These are phyloP conservation scores for Agelas oroides DNA, from an alignment of 37 sponge, comb jelly and placozoan species.

Conservation along the genomic window DNA sequence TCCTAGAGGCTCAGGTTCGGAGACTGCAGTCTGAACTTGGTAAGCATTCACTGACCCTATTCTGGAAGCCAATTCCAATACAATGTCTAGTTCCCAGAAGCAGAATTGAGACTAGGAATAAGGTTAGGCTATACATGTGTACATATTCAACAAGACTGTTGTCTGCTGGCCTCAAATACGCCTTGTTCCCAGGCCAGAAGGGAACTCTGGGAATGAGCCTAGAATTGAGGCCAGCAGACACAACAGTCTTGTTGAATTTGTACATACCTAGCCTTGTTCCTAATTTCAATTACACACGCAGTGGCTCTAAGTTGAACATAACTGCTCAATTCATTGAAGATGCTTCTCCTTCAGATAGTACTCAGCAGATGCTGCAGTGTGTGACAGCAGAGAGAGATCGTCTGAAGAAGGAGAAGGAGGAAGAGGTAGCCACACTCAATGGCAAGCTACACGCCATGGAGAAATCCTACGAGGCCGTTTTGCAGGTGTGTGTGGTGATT, in stretches of 20 bases:
- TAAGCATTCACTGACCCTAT: not conserved
- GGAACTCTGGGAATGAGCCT: no score
- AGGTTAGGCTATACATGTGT: not conserved
- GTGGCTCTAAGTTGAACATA: no score
- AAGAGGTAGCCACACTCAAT: slow-evolving; percentile 43
- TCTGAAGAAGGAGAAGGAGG: slow-evolving; percentile 67
- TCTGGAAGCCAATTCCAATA: no score
- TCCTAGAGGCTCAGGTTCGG: slow-evolving; percentile 64
- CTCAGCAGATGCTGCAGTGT: slow-evolving; percentile 23
- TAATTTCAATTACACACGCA: no score
- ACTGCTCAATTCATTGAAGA: no score
- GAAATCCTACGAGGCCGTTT: slow-evolving; percentile 76
- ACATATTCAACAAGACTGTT: no score
- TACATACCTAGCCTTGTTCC: no score
- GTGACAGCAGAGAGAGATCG: slow-evolving; percentile 71
- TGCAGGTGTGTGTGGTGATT: slow-evolving; percentile 52
- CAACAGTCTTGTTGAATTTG: no score
- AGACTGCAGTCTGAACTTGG: slow-evolving; percentile 57
- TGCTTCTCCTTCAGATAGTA: slow-evolving; percentile 52
- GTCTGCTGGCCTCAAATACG: no score
- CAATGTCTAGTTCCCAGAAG: no score
- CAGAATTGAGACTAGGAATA: not conserved
- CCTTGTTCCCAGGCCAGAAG: no score
- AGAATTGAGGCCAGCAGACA: no score
- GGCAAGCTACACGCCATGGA: slow-evolving; percentile 59